These are phyloP conservation scores for Herpetotheres cachinnans DNA, from an alignment of 2,113 vertebrate genomes.

Conservation along the genomic window DNA sequence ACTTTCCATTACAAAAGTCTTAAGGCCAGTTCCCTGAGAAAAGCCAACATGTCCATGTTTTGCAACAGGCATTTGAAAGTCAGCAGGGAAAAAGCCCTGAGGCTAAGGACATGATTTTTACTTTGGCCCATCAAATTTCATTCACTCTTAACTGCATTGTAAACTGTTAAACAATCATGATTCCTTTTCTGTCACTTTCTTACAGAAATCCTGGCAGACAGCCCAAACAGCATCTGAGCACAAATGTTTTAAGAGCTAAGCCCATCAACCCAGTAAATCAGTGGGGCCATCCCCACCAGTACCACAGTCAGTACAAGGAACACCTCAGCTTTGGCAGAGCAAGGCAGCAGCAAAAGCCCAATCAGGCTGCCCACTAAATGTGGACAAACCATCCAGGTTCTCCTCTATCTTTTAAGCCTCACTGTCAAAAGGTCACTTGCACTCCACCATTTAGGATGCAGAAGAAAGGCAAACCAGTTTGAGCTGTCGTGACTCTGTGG, in stretches of 20 bases:
- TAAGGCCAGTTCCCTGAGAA: background rate
- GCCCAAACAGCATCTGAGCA: background rate
- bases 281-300: background rate
- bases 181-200: constrained; percentile 23
- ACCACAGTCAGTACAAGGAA: background rate
- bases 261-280: background rate
- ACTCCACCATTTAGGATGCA: background rate
- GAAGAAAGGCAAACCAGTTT: background rate
- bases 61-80: constrained; percentile 32
- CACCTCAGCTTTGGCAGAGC: background rate
- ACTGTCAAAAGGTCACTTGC: background rate
- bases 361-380: background rate
- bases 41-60: background rate
- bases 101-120: background rate
- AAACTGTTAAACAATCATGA: constrained; percentile 23
- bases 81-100: background rate
- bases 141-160: constrained; percentile 4
- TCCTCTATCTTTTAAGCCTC: background rate
- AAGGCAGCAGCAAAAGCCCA: background rate
- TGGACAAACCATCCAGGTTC: background rate
- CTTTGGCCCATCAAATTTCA: constrained; percentile 17
- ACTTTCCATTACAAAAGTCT: background rate
- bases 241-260: background rate
- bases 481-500: background rate
- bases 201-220: constrained; percentile 11